Evolutionary conservation across 64 coral and sea anemone species (phyloP).

Genomic region (Montipora capricornis): DNA sequence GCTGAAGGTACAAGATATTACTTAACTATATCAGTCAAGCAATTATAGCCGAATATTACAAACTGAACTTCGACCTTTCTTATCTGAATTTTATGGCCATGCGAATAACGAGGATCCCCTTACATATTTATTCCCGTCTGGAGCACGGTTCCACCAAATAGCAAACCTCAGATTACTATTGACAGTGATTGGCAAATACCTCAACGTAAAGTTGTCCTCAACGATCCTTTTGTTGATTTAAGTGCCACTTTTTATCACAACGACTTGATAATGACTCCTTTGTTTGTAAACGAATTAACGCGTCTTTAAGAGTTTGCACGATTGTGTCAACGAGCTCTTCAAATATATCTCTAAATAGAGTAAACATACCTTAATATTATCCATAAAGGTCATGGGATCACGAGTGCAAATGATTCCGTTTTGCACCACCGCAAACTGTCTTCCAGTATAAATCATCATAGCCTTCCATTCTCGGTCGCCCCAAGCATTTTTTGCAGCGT

Average conservation of each 20-base stretch:
- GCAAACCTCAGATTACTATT: too few species aligned
- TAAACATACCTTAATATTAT: background rate
- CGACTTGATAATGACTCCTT: background rate
- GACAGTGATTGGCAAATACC: background rate
- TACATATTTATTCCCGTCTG: too few species aligned
- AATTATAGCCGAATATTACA: too few species aligned
- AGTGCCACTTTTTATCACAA: background rate
- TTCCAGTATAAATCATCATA: background rate
- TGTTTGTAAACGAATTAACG: slow-evolving; percentile 4
- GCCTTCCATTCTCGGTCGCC: background rate
- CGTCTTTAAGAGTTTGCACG: background rate
- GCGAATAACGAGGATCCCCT: too few species aligned
- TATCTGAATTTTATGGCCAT: too few species aligned
- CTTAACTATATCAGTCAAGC: too few species aligned
- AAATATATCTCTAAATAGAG: background rate
- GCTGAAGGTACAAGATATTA: too few species aligned
- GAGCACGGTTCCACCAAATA: too few species aligned
- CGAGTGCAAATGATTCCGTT: background rate
- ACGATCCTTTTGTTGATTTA: background rate
- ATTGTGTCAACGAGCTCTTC: background rate
- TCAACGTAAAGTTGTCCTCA: background rate
- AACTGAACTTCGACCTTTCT: too few species aligned
- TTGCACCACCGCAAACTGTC: background rate
- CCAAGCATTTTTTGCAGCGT: background rate
- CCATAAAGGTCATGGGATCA: background rate